phyloP scores from a whole-genome alignment of 1,140 invertebrate species.

The Nylanderia fulva region DNA sequence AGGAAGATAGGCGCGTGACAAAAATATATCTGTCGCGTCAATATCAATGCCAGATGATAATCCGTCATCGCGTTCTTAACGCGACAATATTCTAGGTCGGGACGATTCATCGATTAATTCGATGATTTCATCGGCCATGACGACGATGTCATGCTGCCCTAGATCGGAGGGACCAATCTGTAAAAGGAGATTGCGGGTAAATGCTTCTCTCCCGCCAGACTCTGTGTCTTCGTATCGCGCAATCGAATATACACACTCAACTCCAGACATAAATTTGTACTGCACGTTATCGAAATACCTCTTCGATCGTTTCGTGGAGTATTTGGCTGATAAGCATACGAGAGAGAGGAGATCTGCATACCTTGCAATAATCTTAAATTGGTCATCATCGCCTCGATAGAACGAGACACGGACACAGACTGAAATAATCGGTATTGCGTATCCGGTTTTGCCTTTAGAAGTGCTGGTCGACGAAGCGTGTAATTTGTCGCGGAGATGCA shows the following conservation, averaged over 20 bases:
- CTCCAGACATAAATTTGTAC: slow-evolving; percentile 15
- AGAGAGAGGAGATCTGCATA: neutral
- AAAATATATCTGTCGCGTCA: slow-evolving; percentile 41
- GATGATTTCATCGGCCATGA: slow-evolving; percentile 34
- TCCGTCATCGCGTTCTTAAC: neutral
- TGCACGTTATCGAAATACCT: neutral
- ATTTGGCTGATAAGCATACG: slow-evolving; percentile 24
- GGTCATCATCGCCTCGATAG: slow-evolving; percentile 23
- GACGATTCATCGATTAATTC: neutral
- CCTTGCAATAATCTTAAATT: slow-evolving; percentile 47
- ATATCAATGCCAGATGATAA: slow-evolving; percentile 26
- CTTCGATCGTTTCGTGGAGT: neutral
- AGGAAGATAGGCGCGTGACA: slow-evolving; percentile 24
- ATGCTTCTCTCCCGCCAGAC: neutral
- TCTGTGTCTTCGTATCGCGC: too few species aligned
- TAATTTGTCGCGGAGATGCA: slow-evolving; percentile 60
- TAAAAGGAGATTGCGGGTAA: slow-evolving; percentile 4
- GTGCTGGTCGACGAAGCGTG: slow-evolving; percentile 6
- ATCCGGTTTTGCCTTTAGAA: slow-evolving; percentile 41
- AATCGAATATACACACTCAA: neutral
- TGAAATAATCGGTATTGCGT: slow-evolving; percentile 42
- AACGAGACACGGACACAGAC: slow-evolving; percentile 32
- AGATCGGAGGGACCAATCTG: slow-evolving; percentile 47
- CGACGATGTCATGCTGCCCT: slow-evolving; percentile 26
- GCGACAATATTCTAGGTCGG: neutral